These are phyloP conservation scores for Carassius gibelio DNA, from an alignment of 2,113 vertebrate genomes.

Conservation along the genomic window DNA sequence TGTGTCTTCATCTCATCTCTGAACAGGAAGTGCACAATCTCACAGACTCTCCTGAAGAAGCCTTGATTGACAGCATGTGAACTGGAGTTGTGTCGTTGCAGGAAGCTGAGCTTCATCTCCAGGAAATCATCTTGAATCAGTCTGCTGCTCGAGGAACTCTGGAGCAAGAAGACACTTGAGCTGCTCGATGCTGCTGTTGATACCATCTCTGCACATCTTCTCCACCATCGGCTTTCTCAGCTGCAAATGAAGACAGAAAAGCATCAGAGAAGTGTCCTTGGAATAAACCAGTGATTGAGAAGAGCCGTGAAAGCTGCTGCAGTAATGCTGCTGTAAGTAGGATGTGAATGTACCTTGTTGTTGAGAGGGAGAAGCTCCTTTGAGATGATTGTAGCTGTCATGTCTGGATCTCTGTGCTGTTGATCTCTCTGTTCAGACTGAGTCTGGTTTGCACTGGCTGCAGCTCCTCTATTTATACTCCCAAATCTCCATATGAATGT, in stretches of 20 bases:
- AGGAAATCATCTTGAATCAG: conserved; percentile 64
- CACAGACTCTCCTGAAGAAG: background rate
- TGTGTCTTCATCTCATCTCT: background rate
- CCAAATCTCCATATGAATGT: conserved; percentile 75
- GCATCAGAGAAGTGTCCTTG: background rate
- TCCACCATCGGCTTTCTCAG: conserved; percentile 52
- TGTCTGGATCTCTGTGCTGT: conserved; percentile 66
- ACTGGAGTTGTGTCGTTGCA: no score
- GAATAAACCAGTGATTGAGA: background rate
- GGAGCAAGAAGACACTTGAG: conserved; percentile 37
- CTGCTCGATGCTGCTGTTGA: background rate
- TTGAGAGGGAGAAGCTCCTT: conserved; percentile 64
- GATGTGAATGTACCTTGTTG: conserved; percentile 67
- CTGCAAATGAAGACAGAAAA: conserved; percentile 46
- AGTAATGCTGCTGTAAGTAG: background rate
- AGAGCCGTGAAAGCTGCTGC: conserved; percentile 31
- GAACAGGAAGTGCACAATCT: background rate
- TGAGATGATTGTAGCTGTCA: conserved; percentile 67
- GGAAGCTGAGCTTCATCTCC: conserved; percentile 64
- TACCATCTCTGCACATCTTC: conserved; percentile 60
- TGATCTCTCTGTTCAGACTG: conserved; percentile 63
- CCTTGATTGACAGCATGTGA: background rate
- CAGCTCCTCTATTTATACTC: conserved; percentile 72
- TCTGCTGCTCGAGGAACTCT: conserved; percentile 29
- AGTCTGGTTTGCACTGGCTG: conserved; percentile 64